These are phyloP conservation scores for Xenopus borealis DNA, from an alignment of 2,113 vertebrate species.

Conservation along the genomic window DNA sequence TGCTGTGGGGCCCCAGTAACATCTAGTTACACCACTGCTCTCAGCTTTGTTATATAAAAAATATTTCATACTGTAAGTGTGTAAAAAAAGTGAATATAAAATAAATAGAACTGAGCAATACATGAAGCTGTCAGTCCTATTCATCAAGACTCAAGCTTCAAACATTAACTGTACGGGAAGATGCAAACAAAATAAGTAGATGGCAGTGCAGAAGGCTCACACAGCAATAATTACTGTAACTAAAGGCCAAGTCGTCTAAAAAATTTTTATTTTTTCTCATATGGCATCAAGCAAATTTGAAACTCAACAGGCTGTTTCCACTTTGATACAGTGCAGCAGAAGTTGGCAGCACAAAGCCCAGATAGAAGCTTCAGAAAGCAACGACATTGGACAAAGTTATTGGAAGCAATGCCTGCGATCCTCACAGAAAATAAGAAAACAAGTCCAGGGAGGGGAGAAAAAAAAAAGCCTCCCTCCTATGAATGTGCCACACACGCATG, in stretches of 20 bases:
- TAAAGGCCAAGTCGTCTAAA: constrained; percentile 49
- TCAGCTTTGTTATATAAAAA: constrained; percentile 58
- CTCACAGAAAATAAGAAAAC: constrained; percentile 31
- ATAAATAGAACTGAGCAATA: constrained; percentile 13
- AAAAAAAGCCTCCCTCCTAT: constrained; percentile 32
- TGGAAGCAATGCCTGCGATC: constrained; percentile 38
- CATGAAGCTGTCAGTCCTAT: not conserved
- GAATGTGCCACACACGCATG: constrained; percentile 20
- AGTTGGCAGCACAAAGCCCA: not conserved
- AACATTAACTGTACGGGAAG: constrained; percentile 1
- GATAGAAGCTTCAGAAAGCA: constrained; percentile 1
- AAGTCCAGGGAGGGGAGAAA: not conserved
- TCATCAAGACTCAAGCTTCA: not conserved
- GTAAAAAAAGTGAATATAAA: constrained; percentile 6
- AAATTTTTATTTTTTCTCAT: constrained; percentile 39
- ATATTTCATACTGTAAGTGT: constrained; percentile 50
- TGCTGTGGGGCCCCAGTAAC: too few species aligned
- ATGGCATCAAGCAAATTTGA: constrained; percentile 19
- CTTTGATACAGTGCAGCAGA: not conserved
- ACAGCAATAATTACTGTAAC: constrained; percentile 29
- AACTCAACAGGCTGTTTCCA: constrained; percentile 28
- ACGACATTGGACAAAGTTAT: constrained; percentile 24
- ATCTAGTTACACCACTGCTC: too few species aligned
- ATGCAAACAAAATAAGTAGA: not conserved
- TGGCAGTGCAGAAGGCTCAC: not conserved